phyloP scores from a whole-genome alignment of 2,888 invertebrate species.

The Mesorhabditis sp. region DNA sequence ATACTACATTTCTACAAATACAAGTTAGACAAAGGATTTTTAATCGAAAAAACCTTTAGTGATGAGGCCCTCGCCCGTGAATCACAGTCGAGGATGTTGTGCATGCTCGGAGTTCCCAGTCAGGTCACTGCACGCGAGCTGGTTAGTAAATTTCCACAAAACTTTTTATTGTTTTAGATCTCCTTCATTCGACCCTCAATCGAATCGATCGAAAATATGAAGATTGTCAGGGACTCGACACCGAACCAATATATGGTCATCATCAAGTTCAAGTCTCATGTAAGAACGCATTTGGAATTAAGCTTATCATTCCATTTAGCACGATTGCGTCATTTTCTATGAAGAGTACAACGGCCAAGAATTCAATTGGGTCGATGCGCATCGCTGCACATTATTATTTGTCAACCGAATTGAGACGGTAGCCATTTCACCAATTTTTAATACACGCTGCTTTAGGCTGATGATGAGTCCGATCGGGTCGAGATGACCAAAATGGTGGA shows the following conservation, averaged over 20 bases:
- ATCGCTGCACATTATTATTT: slow-evolving; percentile 88
- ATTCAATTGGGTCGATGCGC: slow-evolving; percentile 88
- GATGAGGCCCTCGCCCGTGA: slow-evolving; percentile 39
- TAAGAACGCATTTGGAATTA: slow-evolving; percentile 27
- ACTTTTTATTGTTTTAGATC: slow-evolving; percentile 60
- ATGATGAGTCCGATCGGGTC: slow-evolving; percentile 13
- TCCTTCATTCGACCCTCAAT: slow-evolving; percentile 72
- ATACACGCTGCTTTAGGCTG: slow-evolving; percentile 61
- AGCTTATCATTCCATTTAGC: slow-evolving; percentile 61
- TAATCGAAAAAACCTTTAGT: slow-evolving; percentile 9
- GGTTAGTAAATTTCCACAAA: neutral
- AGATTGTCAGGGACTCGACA: slow-evolving; percentile 80
- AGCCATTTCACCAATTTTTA: slow-evolving; percentile 57
- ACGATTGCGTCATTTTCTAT: slow-evolving; percentile 85
- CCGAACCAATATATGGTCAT: slow-evolving; percentile 97
- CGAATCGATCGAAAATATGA: slow-evolving; percentile 22
- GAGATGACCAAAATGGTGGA: slow-evolving; percentile 66
- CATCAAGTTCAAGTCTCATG: slow-evolving; percentile 72
- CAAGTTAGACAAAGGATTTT: slow-evolving; percentile 69
- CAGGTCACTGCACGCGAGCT: slow-evolving; percentile 87
- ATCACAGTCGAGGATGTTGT: slow-evolving; percentile 76
- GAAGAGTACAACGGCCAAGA: slow-evolving; percentile 84
- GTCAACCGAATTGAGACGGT: slow-evolving; percentile 86
- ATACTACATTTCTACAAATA: slow-evolving; percentile 94
- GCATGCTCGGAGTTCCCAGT: slow-evolving; percentile 83